Conservation (phyloP, 37 sponge, comb jelly and placozoan genomes). For the Mnemiopsis leidyi region DNA sequence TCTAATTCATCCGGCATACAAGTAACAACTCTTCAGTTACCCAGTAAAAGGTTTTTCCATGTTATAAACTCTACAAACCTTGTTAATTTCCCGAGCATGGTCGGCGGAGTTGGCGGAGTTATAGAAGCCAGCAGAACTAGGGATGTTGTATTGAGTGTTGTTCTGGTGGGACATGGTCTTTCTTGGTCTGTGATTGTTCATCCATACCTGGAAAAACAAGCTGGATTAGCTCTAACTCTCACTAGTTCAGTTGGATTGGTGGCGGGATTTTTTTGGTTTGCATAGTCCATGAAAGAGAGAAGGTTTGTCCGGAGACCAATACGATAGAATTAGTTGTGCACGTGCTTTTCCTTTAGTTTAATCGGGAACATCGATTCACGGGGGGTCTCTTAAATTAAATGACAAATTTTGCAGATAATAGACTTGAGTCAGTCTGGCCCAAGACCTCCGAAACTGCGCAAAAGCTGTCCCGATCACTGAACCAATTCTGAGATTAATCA, state of each 20-base stretch:
- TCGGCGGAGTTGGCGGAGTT: slow-evolving; percentile 22
- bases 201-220: slow-evolving; percentile 50
- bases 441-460: neutral
- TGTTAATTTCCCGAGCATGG: slow-evolving; percentile 38
- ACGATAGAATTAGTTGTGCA: no score
- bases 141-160: neutral
- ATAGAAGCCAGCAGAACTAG: neutral
- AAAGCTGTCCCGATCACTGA: no score
- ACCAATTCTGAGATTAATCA: neutral
- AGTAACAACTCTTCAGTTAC: no score
- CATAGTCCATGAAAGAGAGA: no score
- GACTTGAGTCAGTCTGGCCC: neutral
- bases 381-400: neutral
- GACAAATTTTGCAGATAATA: neutral
- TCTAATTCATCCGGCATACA: no score
- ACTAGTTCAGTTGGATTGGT: no score
- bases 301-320: no score
- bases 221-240: no score
- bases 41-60: no score
- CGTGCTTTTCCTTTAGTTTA: no score
- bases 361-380: neutral
- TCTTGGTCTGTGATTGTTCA: slow-evolving; percentile 57
- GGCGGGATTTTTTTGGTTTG: no score
- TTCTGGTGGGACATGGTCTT: slow-evolving; percentile 12
- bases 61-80: no score